Evolutionary conservation across 2,888 invertebrate species (phyloP), one percentile per base, ranked within the genome.

Genomic region (Xylota sylvarum): DNA sequence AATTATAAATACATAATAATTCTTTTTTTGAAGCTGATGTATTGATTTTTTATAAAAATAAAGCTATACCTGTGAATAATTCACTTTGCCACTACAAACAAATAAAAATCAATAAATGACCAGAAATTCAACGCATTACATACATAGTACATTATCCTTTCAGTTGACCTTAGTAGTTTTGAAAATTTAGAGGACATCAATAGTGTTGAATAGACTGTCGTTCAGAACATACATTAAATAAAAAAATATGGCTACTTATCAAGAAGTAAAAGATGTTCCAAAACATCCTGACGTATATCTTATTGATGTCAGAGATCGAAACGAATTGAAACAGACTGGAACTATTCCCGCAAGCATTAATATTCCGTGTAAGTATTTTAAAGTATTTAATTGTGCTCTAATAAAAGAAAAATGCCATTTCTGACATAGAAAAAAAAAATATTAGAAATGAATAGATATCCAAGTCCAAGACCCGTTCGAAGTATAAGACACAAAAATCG

Each of bases 231-330:
- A 55, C n/a, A 14, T 6, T 50, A 30, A 37, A 7, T n/a, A 23
- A 37, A 6, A 7, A 12, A 23, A 48, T 6, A 87, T 90, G 46
- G 90, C 89, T n/a, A 89, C 86, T 0, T 93, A 91, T 87, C 91
- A 93, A 27, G 92, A 93, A 80, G 89, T 93, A 12, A 90, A 93
- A 88, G 91, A 92, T 23, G 91, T 93, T 78, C 92, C 92, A 64
- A 91, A 93, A 79, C 89, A 92, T 35, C 89, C 91, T 32, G 90
- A 90, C 67, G 93, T 94, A 69, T 90, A 94, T n/a, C 94, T 96
- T 35, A 94, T 97, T 87, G 96, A 96, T 92, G 96, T 96, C n/a
- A n/a, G n/a, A n/a, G n/a, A n/a, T n/a, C 95, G 95, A 60, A 92
- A 93, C 50, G 96, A 96, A 92, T 91, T 96, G 30, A 91, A 94